These are phyloP conservation scores for Eristalis intricaria DNA, from an alignment of 2,888 invertebrate genomes.

Conservation along the genomic window DNA sequence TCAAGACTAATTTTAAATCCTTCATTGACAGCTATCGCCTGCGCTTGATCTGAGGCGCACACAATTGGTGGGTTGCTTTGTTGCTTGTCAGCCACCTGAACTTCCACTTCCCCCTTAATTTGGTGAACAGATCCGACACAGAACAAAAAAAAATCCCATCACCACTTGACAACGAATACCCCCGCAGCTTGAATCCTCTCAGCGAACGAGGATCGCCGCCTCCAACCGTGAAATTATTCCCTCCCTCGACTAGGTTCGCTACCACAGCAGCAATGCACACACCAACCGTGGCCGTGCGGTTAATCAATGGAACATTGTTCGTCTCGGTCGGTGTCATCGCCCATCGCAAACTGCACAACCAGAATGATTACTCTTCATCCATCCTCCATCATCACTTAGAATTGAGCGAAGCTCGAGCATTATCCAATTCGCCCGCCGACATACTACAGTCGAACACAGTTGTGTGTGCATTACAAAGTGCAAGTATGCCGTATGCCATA, in stretches of 20 bases:
- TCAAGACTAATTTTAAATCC: neutral
- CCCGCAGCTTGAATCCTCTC: neutral
- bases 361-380: slow-evolving; percentile 11
- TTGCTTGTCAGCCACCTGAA: neutral
- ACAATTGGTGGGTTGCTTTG: no score
- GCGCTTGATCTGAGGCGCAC: no score
- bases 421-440: slow-evolving; percentile 15
- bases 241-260: neutral
- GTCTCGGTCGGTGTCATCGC: slow-evolving; percentile 20
- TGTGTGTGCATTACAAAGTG: neutral
- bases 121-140: neutral
- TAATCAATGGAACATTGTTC: slow-evolving; percentile 72
- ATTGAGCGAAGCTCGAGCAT: slow-evolving; percentile 13
- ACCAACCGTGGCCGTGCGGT: slow-evolving; percentile 37
- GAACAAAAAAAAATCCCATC: neutral
- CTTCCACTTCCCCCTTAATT: neutral
- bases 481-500: slow-evolving; percentile 11
- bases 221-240: neutral
- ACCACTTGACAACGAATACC: neutral
- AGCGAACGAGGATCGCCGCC: neutral
- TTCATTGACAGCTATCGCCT: neutral
- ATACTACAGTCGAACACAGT: neutral
- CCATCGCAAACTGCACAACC: slow-evolving; percentile 12
- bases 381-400: neutral
- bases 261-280: neutral